Evolutionary conservation across 2,888 invertebrate species (phyloP), one percentile per base, ranked within the genome.

Genomic region (Phengaris alcon): DNA sequence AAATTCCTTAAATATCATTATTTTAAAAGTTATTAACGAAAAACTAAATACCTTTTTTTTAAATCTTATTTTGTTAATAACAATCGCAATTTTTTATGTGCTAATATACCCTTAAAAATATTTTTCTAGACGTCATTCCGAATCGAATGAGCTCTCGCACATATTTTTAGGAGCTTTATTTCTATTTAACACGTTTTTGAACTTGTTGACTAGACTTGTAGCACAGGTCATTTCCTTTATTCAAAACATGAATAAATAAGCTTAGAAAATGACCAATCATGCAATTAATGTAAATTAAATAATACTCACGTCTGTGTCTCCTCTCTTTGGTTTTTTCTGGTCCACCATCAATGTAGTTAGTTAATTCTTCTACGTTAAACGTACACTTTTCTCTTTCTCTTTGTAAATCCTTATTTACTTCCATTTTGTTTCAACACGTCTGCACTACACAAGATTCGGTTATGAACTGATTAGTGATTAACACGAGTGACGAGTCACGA

Each of bases 301-400:
- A n/a, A n/a, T 7, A 64, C 64, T 64, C 81, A 91, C 94, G 93
- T 85, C 88, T 86, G 57, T 89, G 83, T 78, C 85, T 95, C 79
- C 97, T 94, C 80, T 95, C 94, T 76, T 87, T 84, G 2, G 97
- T 97, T 86, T 95, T 96, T 48, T 96, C 94, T 68, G 89, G 85
- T 8, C 96, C 95, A 1, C 97, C 97, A 85, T 97, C 97, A 78
- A 97, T 92, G 79, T 97, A 94, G 81, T 95, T 88, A 0, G 97
- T 97, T 81, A 98, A 91, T 86, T 98, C 98, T 76, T 91, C 83
- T 0, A 95, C 88, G 85, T 96, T 91, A 85, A 97, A 97, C 2
- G 95, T 95, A 82, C 97, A 97, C 79, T 94, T 95, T 54, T 94
- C 89, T 74, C 97, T 94, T 89, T 97, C 97, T 75, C 89, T 94